Evolutionary conservation across 2,113 vertebrate species (phyloP).

Genomic region (Phoxinus phoxinus): DNA sequence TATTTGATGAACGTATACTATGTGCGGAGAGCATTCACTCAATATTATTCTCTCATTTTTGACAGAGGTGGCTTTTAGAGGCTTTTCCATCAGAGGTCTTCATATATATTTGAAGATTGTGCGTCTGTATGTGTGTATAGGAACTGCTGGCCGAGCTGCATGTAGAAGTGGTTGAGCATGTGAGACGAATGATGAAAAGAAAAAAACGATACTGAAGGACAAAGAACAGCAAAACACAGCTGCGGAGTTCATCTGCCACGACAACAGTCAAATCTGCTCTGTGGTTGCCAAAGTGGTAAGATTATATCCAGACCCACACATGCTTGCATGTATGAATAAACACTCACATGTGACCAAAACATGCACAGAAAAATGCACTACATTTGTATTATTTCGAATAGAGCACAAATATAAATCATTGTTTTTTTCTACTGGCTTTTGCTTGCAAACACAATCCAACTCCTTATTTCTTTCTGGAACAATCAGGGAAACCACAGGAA

Average conservation of each 20-base stretch:
- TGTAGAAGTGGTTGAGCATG: slow-evolving; percentile 75
- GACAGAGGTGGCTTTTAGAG: too few relatives aligned
- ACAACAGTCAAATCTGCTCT: slow-evolving; percentile 66
- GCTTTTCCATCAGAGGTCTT: too few relatives aligned
- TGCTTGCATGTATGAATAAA: not conserved
- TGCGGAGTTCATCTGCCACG: slow-evolving; percentile 71
- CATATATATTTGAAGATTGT: slow-evolving; percentile 25
- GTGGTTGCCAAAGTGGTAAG: slow-evolving; percentile 81
- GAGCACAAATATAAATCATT: not conserved
- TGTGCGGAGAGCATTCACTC: too few relatives aligned
- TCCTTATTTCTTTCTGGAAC: not conserved
- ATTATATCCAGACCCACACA: not conserved
- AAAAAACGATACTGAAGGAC: slow-evolving; percentile 75
- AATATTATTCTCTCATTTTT: too few relatives aligned
- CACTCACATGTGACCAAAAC: not conserved
- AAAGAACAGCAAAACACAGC: slow-evolving; percentile 75
- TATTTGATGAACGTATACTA: too few relatives aligned
- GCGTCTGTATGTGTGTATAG: slow-evolving; percentile 66
- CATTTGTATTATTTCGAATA: not conserved
- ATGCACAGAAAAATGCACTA: not conserved
- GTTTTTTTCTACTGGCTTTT: too few relatives aligned
- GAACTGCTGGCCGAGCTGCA: slow-evolving; percentile 70
- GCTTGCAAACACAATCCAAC: not conserved
- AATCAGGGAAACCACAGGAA: not conserved
- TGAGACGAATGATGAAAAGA: slow-evolving; percentile 79